phyloP scores from a whole-genome alignment of 2,888 invertebrate genomes.

The Caenorhabditis doughertyi region DNA sequence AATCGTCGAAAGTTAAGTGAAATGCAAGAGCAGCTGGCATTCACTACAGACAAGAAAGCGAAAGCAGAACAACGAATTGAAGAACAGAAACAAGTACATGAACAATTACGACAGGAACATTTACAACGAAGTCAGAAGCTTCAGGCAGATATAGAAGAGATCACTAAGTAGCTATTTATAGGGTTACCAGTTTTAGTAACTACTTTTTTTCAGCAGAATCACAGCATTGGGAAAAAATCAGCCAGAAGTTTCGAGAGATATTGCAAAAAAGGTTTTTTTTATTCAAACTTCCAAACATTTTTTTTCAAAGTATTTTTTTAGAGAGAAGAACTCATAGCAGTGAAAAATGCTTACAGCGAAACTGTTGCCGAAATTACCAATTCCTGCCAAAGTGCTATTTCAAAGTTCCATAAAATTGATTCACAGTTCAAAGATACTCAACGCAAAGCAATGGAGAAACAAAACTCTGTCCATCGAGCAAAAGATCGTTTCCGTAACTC shows the following conservation, averaged over 20 bases:
- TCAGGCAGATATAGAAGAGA: conserved; percentile 27
- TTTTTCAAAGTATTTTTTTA: conserved; percentile 5
- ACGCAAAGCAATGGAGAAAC: conserved; percentile 12
- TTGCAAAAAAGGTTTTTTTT: conserved; percentile 43
- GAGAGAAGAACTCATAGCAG: conserved; percentile 29
- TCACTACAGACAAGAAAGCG: conserved; percentile 10
- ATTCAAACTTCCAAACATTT: too few relatives aligned
- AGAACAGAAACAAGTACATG: conserved; percentile 32
- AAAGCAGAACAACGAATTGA: conserved; percentile 4
- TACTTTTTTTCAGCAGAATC: conserved; percentile 29
- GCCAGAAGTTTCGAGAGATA: conserved; percentile 48
- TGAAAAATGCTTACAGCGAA: conserved; percentile 41
- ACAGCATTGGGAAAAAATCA: conserved; percentile 29
- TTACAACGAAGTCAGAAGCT: conserved; percentile 17
- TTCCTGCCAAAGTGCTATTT: neutral
- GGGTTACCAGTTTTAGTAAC: neutral
- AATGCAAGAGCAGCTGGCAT: conserved; percentile 21
- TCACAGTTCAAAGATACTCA: conserved; percentile 14
- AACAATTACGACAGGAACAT: conserved; percentile 31
- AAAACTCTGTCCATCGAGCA: conserved; percentile 11
- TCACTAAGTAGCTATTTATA: conserved; percentile 14
- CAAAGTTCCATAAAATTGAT: conserved; percentile 19
- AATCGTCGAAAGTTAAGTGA: conserved; percentile 27
- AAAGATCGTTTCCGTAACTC: conserved; percentile 14
- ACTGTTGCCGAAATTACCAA: neutral